Conservation (phyloP, 2,888 invertebrate genomes). For the Polydrusus cervinus region DNA sequence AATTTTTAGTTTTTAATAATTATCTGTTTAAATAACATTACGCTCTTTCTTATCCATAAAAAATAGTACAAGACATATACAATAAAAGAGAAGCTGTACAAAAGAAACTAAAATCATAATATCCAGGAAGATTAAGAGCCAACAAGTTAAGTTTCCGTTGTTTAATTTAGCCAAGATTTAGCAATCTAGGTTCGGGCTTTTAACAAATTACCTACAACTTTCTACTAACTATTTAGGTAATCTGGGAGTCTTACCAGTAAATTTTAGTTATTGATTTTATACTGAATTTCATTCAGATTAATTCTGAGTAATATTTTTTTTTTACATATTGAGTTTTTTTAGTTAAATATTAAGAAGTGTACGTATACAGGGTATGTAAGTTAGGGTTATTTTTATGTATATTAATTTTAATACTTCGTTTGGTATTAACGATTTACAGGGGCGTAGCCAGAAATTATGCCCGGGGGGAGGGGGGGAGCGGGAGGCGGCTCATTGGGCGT, state of each 20-base stretch:
- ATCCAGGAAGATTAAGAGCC: neutral
- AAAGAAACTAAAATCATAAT: neutral
- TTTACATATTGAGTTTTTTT: neutral
- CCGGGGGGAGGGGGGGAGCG: no score
- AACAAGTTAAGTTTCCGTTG: slow-evolving; percentile 5
- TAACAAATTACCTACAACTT: slow-evolving; percentile 9
- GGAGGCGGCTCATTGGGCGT: no score
- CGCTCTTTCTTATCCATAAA: no score
- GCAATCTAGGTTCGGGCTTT: neutral
- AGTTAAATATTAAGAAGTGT: neutral
- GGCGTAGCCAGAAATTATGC: no score
- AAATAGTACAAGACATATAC: no score
- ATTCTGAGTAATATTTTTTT: neutral
- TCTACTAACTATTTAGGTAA: neutral
- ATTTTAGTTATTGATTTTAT: slow-evolving; percentile 5
- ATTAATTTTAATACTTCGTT: no score
- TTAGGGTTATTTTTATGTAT: no score
- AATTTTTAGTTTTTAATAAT: no score
- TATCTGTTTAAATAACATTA: no score
- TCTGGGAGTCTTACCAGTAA: neutral
- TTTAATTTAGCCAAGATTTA: slow-evolving; percentile 7
- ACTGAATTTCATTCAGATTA: neutral
- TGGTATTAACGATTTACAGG: no score
- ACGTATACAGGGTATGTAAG: no score
- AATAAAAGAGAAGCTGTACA: no score